Base-by-base conservation (phyloP, 35 echinoderm and acorn worm species). In the Lytechinus variegatus region DNA sequence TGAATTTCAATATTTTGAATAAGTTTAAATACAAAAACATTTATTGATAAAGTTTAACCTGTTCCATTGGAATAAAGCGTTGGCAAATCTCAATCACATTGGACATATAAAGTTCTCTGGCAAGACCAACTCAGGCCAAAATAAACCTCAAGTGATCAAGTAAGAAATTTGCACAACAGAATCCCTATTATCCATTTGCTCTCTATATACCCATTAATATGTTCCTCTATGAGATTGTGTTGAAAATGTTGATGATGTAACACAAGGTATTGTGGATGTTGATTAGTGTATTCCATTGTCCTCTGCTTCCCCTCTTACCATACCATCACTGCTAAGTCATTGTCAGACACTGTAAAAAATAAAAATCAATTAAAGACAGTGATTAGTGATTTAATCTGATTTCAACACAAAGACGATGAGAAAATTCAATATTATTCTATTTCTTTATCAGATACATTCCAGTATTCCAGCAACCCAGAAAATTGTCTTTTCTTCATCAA, bases 281-380 rank as follows among this genome's bases (percentile, higher is more conserved):
- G 88, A 0, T 52, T 1, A 52, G 28, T 1, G 13, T 10, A 33
- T 44, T 44, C 88, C 87, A 27, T 89, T 7, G 28, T 10, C 27
- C 52, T 52, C 88, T 52, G 33, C 88, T 90, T 90, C 88, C 52
- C 88, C 88, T 52, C 88, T 54, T 90, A 44, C 88, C 9, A 12
- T 90, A 51, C 88, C 16, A 44, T 44, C 52, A 10, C 9, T 90
- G 88, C 88, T 90, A 90, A 54, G 88, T n/a, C 88, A 90, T 90
- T 44, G 88, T 90, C 10, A 90, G 88, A 54, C 29, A 14, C 88
- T 90, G 88, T 90, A 9, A 19, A 90, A 52, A 13, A 90, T 8
- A 90, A 2, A 88, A 52, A 90, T 24, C 28, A 90, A 90, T 9
- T 9, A 90, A 54, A 52, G 29, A 3, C 52, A 90, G 29, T 90